These are phyloP conservation scores for Agonopterix subpropinquella DNA, from an alignment of 2,888 invertebrate species.

Conservation along the genomic window DNA sequence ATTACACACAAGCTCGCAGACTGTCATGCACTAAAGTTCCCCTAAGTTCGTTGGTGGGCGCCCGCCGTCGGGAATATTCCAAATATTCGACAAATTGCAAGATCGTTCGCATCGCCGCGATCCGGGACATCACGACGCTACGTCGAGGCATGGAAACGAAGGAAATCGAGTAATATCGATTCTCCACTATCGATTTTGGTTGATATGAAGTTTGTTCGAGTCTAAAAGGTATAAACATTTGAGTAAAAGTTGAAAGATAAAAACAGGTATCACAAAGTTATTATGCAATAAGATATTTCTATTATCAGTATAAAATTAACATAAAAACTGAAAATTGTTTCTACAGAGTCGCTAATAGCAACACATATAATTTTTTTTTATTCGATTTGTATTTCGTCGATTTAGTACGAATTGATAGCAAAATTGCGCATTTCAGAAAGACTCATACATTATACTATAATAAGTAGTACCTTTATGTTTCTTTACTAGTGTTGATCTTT, in stretches of 20 bases:
- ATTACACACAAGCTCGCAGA: constrained; percentile 2
- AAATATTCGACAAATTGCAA: constrained; percentile 69
- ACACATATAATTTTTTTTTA: no score
- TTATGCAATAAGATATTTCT: no score
- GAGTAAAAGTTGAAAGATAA: no score
- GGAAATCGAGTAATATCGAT: constrained; percentile 14
- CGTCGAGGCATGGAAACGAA: constrained; percentile 25
- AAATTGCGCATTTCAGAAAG: no score
- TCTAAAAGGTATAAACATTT: no score
- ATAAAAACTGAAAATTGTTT: background rate
- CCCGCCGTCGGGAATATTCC: constrained; percentile 47
- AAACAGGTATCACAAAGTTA: no score
- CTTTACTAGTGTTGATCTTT: no score
- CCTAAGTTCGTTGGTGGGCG: constrained; percentile 53
- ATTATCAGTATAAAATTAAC: no score
- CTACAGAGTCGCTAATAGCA: background rate
- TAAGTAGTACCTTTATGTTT: no score
- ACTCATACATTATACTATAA: no score
- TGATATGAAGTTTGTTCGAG: background rate
- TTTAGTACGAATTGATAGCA: no score
- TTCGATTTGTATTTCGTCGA: no score
- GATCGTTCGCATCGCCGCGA: constrained; percentile 45
- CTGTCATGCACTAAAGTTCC: background rate
- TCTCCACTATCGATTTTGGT: constrained; percentile 21
- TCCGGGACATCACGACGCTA: constrained; percentile 33